Evolutionary conservation across 2,888 invertebrate species (phyloP), one percentile per base, ranked within the genome.

Genomic region (Dryobotodes eremita): DNA sequence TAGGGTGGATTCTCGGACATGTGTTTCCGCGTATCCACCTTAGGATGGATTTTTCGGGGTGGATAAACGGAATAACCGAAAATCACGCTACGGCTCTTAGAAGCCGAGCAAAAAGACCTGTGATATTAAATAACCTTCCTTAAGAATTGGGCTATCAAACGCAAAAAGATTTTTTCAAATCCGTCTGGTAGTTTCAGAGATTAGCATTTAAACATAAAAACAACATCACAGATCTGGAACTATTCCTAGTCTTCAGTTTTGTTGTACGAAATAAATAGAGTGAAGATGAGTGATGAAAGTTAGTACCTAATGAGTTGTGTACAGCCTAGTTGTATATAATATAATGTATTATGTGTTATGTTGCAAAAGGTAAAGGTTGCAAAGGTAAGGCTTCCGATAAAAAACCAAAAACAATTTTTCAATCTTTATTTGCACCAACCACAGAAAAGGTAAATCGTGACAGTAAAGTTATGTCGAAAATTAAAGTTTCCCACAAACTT

Each of bases 381-480:
- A n/a, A n/a, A n/a, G 23, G 7, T 20, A 1, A 50, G 15, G 8
- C 17, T 36, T 48, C 2, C 4, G n/a, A 75, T n/a, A 15, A 48
- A 80, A 85, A 71, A 31, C 0, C 15, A 23, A 20, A 62, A 62
- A 61, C 31, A n/a, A 5, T 36, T 83, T 71, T 64, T 42, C 26
- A 61, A 26, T 13, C 17, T 85, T 81, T 86, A 85, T 77, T 86
- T 42, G 59, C 26, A 87, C n/a, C 71, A 70, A 65, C 17, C 65
- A 80, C 87, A 64, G 69, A 76, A 86, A 77, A 84, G 59, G 79
- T 85, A 70, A 59, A 75, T 71, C 71, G 42, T 85, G 74, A 70
- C 26, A 59, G n/a, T 78, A 78, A 78, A 77, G 69, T 68, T 72
- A 64, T 31, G 13, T 76, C 81, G 61, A 77, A 75, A 71, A 73